Percentiles rank a stretch among this genome's conserved stretches.
These are phyloP conservation scores for Podargus strigoides DNA, from an alignment of 2,797 vertebrate species.

Conservation along the genomic window DNA sequence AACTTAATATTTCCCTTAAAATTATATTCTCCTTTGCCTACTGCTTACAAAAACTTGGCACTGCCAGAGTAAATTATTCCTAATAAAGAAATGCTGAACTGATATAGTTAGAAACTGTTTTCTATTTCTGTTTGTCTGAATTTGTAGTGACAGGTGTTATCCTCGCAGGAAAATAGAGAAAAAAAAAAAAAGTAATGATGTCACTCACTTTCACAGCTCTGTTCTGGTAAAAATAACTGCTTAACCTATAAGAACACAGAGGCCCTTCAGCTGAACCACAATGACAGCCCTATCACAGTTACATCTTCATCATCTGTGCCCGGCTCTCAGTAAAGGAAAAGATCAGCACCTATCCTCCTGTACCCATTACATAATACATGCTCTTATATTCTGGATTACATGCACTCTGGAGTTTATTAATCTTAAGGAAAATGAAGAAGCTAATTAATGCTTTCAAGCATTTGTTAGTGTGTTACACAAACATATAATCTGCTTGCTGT, in stretches of 20 bases:
- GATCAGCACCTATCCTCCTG: neutral
- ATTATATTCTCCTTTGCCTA: neutral
- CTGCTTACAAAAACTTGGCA: neutral
- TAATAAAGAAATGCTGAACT: neutral
- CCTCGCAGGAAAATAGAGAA: slow-evolving; percentile 2
- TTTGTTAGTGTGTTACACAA: neutral
- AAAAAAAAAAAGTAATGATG: slow-evolving; percentile 27
- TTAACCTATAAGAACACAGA: slow-evolving; percentile 20
- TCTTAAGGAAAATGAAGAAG: neutral
- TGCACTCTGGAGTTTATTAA: neutral
- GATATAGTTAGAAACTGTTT: neutral
- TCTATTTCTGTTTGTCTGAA: neutral
- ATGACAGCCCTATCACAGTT: neutral
- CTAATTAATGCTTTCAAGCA: neutral
- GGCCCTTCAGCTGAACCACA: slow-evolving; percentile 18
- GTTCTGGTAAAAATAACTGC: slow-evolving; percentile 27
- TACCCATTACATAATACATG: neutral
- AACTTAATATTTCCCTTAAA: neutral
- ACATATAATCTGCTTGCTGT: neutral
- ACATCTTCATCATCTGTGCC: neutral
- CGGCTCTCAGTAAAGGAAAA: neutral
- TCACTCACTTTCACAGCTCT: slow-evolving; percentile 15
- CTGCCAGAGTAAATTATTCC: neutral
- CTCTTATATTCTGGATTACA: neutral
- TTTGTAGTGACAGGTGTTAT: neutral